Evolutionary conservation across 1,140 invertebrate genomes (phyloP).

Genomic region (Drosophila arawakana): DNA sequence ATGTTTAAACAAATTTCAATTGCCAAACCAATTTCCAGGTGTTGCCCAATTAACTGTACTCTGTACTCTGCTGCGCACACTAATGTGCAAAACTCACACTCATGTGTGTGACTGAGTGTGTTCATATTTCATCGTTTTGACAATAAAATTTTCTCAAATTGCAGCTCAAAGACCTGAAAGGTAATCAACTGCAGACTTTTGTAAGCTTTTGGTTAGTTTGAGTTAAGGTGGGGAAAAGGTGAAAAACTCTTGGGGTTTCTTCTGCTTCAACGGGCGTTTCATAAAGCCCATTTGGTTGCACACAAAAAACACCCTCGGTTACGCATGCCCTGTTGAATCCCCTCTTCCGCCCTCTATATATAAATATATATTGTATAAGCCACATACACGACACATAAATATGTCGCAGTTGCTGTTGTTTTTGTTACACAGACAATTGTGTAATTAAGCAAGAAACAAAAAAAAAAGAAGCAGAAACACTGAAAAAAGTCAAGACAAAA

Average conservation of each 20-base stretch:
- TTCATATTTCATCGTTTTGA: constrained; percentile 57
- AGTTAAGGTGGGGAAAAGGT: background rate
- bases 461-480: no score
- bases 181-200: constrained; percentile 30
- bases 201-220: background rate
- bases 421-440: constrained; percentile 71
- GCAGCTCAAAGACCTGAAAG: constrained; percentile 46
- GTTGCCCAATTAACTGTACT: constrained; percentile 13
- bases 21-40: constrained; percentile 29
- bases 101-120: constrained; percentile 2
- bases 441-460: constrained; percentile 63
- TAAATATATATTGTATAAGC: constrained; percentile 60
- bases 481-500: constrained; percentile 25
- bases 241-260: background rate
- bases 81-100: constrained; percentile 66
- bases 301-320: constrained; percentile 66
- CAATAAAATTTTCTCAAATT: constrained; percentile 69
- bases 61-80: constrained; percentile 42
- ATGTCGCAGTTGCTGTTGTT: constrained; percentile 41
- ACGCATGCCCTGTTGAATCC: constrained; percentile 63
- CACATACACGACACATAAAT: constrained; percentile 53
- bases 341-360: background rate
- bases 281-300: constrained; percentile 49
- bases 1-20: constrained; percentile 24
- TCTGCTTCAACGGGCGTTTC: constrained; percentile 23